Evolutionary conservation across 2,888 invertebrate species (phyloP), one percentile per base, ranked within the genome.

Genomic region (Dioctria rufipes): DNA sequence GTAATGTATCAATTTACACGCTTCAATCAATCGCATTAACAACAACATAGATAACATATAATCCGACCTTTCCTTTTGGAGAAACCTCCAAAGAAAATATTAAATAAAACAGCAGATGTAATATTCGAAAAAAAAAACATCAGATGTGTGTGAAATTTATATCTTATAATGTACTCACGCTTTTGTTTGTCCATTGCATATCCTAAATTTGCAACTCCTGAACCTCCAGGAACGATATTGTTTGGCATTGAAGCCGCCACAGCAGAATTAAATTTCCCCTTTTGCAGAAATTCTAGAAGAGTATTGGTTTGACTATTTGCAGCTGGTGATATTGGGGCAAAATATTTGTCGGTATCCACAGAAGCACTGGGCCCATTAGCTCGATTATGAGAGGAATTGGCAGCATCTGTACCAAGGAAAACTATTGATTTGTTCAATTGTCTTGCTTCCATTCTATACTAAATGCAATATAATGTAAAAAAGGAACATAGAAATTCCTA

Each of bases 271-370:
- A 88, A 87, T 86, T 92, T 93, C 84, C 93, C 93, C n/a, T 93
- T 90, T 83, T 93, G 92, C 84, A 95, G 87, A 90, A 95, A 92
- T 84, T 94, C 94, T 86, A 94, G 90, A 82, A 95, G 90, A 82
- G 92, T 91, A 82, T 91, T 86, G 43, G 81, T 83, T 78, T 84
- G 84, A 77, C 80, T 80, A 54, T 83, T 83, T 0, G 81, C 73
- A 60, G 92, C 93, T 5, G 94, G 94, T 0, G 93, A 92, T 84
- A 94, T 94, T 0, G 94, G 94, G 54, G 93, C 92, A 87, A 94
- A 94, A 86, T 93, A 93, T 83, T 92, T 89, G 73, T 91, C 92
- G 13, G 91, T 90, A 80, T 82, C 80, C 66, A 77, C 65, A 85
- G 85, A 37, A 88, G 87, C 80, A 89, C 88, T 25, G 86, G 42